phyloP scores from a whole-genome alignment of 2,797 vertebrate species.

The Enteromius mattozi region DNA sequence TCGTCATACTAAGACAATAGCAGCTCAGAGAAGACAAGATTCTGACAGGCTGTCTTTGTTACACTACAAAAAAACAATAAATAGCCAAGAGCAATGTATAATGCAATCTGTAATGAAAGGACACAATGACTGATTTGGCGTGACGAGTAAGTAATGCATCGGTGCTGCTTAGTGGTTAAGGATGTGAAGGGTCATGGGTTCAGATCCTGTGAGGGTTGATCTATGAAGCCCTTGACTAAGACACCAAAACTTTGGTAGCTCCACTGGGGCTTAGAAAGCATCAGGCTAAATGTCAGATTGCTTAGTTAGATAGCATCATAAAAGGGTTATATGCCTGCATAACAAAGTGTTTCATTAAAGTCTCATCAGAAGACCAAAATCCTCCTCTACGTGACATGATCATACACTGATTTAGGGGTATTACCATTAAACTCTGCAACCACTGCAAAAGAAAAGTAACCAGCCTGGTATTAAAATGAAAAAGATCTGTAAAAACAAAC shows the following conservation, averaged over 20 bases:
- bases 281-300: slow-evolving; percentile 6
- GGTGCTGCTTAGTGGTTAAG: not conserved
- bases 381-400: slow-evolving; percentile 33
- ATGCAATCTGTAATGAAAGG: not conserved
- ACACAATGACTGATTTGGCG: slow-evolving; percentile 6
- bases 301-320: slow-evolving; percentile 13
- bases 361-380: slow-evolving; percentile 13
- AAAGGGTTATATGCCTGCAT: not conserved
- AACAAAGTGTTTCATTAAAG: slow-evolving; percentile 20
- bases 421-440: slow-evolving; percentile 23
- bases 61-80: slow-evolving; percentile 8
- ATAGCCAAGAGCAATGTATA: not conserved
- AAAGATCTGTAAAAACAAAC: slow-evolving; percentile 44
- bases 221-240: not conserved
- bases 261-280: slow-evolving; percentile 9
- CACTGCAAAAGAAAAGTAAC: slow-evolving; percentile 15
- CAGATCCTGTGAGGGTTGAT: not conserved
- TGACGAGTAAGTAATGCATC: slow-evolving; percentile 8
- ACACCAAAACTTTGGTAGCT: not conserved
- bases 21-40: slow-evolving; percentile 27
- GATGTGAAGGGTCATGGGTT: not conserved
- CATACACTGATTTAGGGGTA: slow-evolving; percentile 32
- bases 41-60: slow-evolving; percentile 36
- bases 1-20: slow-evolving; percentile 33
- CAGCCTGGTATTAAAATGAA: slow-evolving; percentile 16